Conservation (phyloP, 2,888 invertebrate genomes). For the Caenorhabditis sulstoni region DNA sequence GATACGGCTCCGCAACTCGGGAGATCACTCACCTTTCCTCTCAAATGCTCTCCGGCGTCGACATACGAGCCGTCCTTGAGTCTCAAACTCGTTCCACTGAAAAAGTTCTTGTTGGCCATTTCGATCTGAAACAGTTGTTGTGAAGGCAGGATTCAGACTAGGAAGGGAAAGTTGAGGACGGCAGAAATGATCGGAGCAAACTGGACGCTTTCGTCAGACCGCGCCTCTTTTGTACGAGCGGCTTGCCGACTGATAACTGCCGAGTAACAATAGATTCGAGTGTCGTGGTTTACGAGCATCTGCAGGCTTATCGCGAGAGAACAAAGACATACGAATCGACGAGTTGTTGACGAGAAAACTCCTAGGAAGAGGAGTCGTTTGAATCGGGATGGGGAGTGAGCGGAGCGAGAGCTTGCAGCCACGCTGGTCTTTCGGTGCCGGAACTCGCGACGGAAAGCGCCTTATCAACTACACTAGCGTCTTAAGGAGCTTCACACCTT, state of each 20-base stretch:
- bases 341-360: constrained; percentile 24
- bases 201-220: constrained; percentile 53
- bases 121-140: neutral
- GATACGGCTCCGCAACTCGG: too few relatives aligned
- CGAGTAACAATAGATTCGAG: constrained; percentile 28
- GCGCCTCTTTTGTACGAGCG: constrained; percentile 41
- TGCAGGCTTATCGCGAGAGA: constrained; percentile 25
- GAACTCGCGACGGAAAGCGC: constrained; percentile 26
- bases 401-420: neutral
- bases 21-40: constrained; percentile 48
- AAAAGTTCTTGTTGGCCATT: constrained; percentile 41
- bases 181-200: constrained; percentile 30
- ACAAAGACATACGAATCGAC: constrained; percentile 31
- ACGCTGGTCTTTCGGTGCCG: constrained; percentile 36
- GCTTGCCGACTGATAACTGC: constrained; percentile 27
- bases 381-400: neutral
- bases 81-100: constrained; percentile 46
- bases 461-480: constrained; percentile 47
- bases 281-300: constrained; percentile 28
- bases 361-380: constrained; percentile 27
- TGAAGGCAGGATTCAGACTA: too few relatives aligned
- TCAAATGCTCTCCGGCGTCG: constrained; percentile 56
- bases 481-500: constrained; percentile 24
- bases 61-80: constrained; percentile 46
- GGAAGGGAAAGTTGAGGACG: neutral